Evolutionary conservation across 2,113 vertebrate species (phyloP), one percentile per base, ranked within the genome.

Genomic region (Engraulis encrasicolus): DNA sequence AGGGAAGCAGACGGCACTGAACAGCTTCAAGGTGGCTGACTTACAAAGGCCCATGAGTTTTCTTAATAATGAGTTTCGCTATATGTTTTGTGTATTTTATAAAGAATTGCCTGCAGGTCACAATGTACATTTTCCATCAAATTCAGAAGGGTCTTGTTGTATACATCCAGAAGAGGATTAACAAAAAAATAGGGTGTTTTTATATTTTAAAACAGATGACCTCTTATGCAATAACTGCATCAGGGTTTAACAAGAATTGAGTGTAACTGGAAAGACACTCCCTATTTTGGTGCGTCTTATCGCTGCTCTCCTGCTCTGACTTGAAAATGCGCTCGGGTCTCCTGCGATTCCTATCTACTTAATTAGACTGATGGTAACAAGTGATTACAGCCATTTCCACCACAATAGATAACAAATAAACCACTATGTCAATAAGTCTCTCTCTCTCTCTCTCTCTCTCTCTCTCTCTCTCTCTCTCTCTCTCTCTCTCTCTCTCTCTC

Each of bases 11-110:
- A 74, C 0, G 23, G 20, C 27, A 12, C 3, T 74, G 0, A 34
- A 34, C 31, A 74, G 12, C 27, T 74, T 34, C 37, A 6, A 74
- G 83, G 79, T 80, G 85, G 17, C 19, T 12, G 50, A 83, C 37
- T 80, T 87, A 79, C 86, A 85, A 86, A 82, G n/a, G 74, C 78
- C 79, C 40, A 45, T 45, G 40, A 45, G 40, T 45, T 45, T 45
- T 12, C 14, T 66, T 15, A 66, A 27, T 1, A 36, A 14, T 74
- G 27, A 4, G 11, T 34, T 15, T 34, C 15, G 14, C 31, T 3
- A 74, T 74, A 14, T 1, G 0, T 3, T 15, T 27, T 74, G 11
- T 27, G 17, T 74, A 36, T 74, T 74, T 31, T 31, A 0, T 27
- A 74, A 34, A 31, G 14, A 71, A 71, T 15, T 14, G 11, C 17